Evolutionary conservation across 2,888 invertebrate genomes (phyloP).

Genomic region (Tachina fera): DNA sequence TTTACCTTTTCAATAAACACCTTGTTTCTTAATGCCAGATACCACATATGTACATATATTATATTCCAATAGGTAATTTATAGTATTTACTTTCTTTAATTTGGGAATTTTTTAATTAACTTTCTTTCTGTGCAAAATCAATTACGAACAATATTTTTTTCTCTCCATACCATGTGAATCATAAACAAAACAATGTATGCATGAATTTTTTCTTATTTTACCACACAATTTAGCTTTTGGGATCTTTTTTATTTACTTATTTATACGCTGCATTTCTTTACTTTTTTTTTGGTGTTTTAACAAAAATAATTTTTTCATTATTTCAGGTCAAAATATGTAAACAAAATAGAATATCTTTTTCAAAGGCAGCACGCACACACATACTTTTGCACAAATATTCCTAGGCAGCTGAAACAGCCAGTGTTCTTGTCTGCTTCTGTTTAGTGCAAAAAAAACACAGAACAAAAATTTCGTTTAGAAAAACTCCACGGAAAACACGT

Average conservation of each 20-base stretch:
- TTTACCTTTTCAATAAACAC: slow-evolving; percentile 32
- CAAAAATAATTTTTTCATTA: slow-evolving; percentile 30
- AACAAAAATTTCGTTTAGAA: slow-evolving; percentile 26
- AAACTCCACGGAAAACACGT: slow-evolving; percentile 61
- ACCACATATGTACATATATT: slow-evolving; percentile 15
- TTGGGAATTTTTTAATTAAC: background rate
- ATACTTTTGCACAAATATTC: slow-evolving; percentile 33
- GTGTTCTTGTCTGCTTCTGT: slow-evolving; percentile 37
- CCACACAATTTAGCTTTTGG: slow-evolving; percentile 18
- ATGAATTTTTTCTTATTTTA: slow-evolving; percentile 9
- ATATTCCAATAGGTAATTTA: slow-evolving; percentile 17
- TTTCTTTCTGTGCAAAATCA: slow-evolving; percentile 42
- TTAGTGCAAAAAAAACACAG: slow-evolving; percentile 43
- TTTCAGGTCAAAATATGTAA: slow-evolving; percentile 63
- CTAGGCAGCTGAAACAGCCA: slow-evolving; percentile 39
- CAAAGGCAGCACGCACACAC: slow-evolving; percentile 39
- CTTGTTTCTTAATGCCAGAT: background rate
- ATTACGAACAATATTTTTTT: slow-evolving; percentile 19
- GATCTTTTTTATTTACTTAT: slow-evolving; percentile 17
- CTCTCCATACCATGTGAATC: slow-evolving; percentile 23
- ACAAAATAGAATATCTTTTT: slow-evolving; percentile 60
- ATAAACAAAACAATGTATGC: slow-evolving; percentile 5
- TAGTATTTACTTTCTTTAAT: slow-evolving; percentile 10
- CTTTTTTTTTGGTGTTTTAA: slow-evolving; percentile 4
- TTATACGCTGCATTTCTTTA: slow-evolving; percentile 12